phyloP scores from a whole-genome alignment of 2,888 invertebrate species.

The Euplexia lucipara region DNA sequence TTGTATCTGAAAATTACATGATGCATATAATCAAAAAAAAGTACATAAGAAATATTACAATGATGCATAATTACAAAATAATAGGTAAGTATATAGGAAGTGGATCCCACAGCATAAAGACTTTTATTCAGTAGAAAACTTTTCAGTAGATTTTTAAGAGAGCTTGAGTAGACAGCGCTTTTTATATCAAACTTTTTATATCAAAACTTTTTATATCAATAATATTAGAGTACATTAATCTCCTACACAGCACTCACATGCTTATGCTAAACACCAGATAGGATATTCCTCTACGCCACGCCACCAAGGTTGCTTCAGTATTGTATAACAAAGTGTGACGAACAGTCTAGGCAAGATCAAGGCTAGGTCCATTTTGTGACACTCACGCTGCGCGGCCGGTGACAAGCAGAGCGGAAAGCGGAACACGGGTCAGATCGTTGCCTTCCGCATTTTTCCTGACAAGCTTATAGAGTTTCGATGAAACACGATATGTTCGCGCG shows the following conservation, averaged over 20 bases:
- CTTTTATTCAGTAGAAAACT: too few relatives aligned
- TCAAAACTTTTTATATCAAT: too few relatives aligned
- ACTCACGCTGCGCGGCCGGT: conserved; percentile 58
- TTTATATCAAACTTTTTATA: too few relatives aligned
- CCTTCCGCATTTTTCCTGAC: conserved; percentile 79
- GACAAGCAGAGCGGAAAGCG: conserved; percentile 81
- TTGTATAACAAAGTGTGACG: conserved; percentile 64
- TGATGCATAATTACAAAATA: too few relatives aligned
- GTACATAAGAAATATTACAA: too few relatives aligned
- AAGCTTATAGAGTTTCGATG: conserved; percentile 81
- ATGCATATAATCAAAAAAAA: too few relatives aligned
- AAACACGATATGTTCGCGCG: conserved; percentile 76
- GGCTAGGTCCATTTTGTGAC: conserved; percentile 65
- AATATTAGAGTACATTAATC: neutral
- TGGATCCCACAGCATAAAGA: too few relatives aligned
- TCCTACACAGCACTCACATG: conserved; percentile 4
- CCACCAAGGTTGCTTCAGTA: conserved; percentile 53
- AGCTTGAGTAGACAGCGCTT: too few relatives aligned
- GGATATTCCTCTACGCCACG: conserved; percentile 8
- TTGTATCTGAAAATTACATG: too few relatives aligned
- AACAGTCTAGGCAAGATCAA: conserved; percentile 68
- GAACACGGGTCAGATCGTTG: conserved; percentile 61
- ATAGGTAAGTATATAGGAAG: too few relatives aligned
- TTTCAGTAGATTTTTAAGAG: too few relatives aligned
- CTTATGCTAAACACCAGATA: conserved; percentile 19